A percentile compares a stretch with the other conserved stretches of the same genome.
These are phyloP conservation scores for Plectus sambesii DNA, from an alignment of 1,140 invertebrate genomes.

Conservation along the genomic window DNA sequence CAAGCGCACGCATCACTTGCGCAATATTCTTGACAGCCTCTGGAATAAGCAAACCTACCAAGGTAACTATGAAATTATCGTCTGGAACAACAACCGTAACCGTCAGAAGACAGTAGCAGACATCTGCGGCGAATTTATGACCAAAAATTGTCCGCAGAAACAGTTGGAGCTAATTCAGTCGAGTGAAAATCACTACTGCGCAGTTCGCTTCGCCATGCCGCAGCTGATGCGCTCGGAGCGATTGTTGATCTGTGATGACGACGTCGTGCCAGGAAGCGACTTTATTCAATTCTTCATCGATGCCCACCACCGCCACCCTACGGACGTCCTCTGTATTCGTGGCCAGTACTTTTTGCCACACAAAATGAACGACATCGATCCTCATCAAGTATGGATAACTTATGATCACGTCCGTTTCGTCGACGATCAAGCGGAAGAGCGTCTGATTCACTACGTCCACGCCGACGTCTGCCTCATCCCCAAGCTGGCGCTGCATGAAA, in stretches of 20 bases:
- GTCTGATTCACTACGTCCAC: background rate
- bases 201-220: background rate
- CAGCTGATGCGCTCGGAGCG: background rate
- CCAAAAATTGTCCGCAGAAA: background rate
- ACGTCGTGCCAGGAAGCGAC: background rate
- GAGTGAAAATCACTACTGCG: conserved; percentile 1
- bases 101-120: background rate
- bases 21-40: background rate
- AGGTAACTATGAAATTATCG: background rate
- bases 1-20: background rate
- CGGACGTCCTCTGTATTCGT: background rate
- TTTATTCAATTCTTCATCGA: background rate
- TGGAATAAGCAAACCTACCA: background rate
- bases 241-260: conserved; percentile 1
- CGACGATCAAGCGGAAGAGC: no score
- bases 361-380: background rate
- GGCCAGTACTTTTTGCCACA: background rate
- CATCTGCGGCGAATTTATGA: no score
- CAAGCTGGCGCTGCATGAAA: background rate
- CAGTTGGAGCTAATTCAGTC: background rate
- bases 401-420: background rate
- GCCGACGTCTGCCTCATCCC: background rate
- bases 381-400: background rate
- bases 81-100: background rate
- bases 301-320: background rate